These are phyloP conservation scores for Mola mola DNA, from an alignment of 2,113 vertebrate species.

Conservation along the genomic window DNA sequence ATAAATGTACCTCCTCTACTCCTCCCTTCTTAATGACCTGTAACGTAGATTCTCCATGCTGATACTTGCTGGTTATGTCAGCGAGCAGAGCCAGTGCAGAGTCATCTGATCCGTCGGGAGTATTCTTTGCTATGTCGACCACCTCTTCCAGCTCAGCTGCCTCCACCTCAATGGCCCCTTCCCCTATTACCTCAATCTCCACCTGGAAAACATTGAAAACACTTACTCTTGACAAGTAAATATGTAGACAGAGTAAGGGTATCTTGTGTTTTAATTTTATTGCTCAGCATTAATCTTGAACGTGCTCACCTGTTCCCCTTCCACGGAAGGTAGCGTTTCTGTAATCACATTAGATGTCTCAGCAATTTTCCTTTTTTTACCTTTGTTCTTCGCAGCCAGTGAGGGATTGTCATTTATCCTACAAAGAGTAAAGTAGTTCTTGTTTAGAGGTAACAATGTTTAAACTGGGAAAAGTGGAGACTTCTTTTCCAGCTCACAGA, in stretches of 20 bases:
- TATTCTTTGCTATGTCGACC: constrained; percentile 85
- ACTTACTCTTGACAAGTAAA: neutral
- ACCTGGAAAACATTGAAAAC: constrained; percentile 67
- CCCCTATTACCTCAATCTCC: constrained; percentile 91
- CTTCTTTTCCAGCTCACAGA: neutral
- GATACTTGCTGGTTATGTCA: constrained; percentile 98
- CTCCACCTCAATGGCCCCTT: constrained; percentile 85
- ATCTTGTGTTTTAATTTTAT: neutral
- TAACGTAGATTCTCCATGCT: constrained; percentile 84
- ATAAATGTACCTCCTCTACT: constrained; percentile 51
- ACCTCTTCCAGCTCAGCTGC: constrained; percentile 86
- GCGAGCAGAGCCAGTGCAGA: constrained; percentile 95
- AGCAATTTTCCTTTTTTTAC: constrained; percentile 91
- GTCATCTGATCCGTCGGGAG: constrained; percentile 88
- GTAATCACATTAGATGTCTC: constrained; percentile 94
- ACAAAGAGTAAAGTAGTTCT: constrained; percentile 4
- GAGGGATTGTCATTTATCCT: constrained; percentile 86
- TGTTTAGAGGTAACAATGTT: neutral
- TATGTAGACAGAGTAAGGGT: neutral
- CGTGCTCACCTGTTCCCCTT: constrained; percentile 79
- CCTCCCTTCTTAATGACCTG: constrained; percentile 70
- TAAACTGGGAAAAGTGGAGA: neutral
- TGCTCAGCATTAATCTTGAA: neutral
- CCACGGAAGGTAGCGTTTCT: constrained; percentile 88
- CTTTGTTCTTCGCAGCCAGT: constrained; percentile 77